phyloP scores from a whole-genome alignment of 2,888 invertebrate species.

The Synergus umbraculus region DNA sequence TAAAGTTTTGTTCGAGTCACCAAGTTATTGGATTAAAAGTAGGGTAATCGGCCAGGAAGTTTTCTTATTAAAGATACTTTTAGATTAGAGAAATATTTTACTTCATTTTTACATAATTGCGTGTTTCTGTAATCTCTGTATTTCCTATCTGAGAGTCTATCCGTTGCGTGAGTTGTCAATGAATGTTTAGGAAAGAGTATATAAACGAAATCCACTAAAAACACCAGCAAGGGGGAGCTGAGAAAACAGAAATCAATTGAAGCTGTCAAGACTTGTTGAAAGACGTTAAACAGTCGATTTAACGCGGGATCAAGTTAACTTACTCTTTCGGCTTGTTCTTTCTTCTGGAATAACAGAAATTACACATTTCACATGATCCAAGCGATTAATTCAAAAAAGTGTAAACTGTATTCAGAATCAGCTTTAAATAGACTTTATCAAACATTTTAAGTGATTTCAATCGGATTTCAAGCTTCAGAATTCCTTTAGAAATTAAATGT shows the following conservation, averaged over 20 bases:
- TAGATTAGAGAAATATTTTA: no score
- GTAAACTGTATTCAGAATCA: no score
- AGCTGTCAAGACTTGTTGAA: not conserved
- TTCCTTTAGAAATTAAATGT: no score
- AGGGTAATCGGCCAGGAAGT: no score
- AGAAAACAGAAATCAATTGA: slow-evolving; percentile 2
- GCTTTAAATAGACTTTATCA: no score
- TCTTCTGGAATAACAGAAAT: not conserved
- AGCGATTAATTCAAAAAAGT: no score
- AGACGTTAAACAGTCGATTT: not conserved
- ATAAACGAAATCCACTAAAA: not conserved
- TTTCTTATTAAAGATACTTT: no score
- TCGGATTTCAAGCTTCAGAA: no score
- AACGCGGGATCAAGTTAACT: not conserved
- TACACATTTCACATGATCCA: not conserved
- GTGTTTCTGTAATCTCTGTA: not conserved
- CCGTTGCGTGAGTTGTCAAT: not conserved
- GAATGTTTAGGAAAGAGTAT: not conserved
- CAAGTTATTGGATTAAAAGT: no score
- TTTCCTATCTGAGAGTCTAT: not conserved
- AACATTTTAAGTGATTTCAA: no score
- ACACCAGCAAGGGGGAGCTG: not conserved
- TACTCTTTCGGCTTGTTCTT: not conserved
- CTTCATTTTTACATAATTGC: not conserved
- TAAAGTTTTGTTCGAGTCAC: not conserved